Evolutionary conservation across 2,888 invertebrate genomes (phyloP).

Genomic region (Eristalinus aeneus): DNA sequence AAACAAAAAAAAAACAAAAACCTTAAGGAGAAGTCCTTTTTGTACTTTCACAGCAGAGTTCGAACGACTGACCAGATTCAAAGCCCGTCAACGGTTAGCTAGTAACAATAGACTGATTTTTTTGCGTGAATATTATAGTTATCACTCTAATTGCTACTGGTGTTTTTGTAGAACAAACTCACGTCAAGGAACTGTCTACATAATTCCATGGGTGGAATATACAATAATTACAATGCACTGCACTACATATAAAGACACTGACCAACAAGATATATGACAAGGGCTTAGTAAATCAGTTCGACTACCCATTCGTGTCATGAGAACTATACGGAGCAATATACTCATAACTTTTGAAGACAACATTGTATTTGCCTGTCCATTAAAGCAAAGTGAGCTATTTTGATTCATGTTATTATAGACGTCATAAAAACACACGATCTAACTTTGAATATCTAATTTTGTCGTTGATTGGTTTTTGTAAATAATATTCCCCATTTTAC

Average conservation of each 20-base stretch:
- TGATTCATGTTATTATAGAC: not conserved
- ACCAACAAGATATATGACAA: not conserved
- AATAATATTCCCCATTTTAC: too few species aligned
- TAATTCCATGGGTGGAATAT: constrained; percentile 30
- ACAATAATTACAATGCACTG: constrained; percentile 58
- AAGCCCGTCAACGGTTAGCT: constrained; percentile 43
- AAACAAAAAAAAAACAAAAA: constrained; percentile 60
- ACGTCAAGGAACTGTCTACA: constrained; percentile 3
- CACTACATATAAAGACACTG: not conserved
- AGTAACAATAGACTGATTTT: constrained; percentile 8
- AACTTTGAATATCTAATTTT: too few species aligned
- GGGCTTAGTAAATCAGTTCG: constrained; percentile 34
- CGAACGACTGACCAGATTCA: constrained; percentile 37
- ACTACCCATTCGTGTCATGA: constrained; percentile 39
- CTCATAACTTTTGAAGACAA: not conserved
- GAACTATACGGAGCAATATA: constrained; percentile 23
- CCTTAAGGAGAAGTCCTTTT: constrained; percentile 10
- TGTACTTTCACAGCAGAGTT: not conserved
- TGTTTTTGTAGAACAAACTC: constrained; percentile 43
- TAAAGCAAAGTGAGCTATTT: not conserved
- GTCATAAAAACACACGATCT: not conserved
- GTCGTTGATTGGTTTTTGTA: too few species aligned
- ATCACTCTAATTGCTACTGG: constrained; percentile 53
- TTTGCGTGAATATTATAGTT: constrained; percentile 36
- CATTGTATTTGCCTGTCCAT: not conserved